These are phyloP conservation scores for Vulpes ferrilata DNA, from an alignment of 2,113 vertebrate species.

Conservation along the genomic window DNA sequence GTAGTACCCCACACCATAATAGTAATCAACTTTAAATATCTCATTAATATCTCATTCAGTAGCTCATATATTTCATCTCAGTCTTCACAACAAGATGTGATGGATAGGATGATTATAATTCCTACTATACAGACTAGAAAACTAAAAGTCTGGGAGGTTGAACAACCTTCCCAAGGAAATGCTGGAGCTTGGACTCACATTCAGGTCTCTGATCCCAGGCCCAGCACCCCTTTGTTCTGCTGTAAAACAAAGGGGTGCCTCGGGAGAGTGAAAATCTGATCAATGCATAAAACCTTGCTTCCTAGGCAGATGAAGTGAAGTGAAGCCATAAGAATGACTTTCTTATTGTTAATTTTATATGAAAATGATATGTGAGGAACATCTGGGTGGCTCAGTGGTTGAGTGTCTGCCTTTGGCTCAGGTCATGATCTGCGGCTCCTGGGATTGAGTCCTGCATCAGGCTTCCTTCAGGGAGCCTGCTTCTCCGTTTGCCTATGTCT, in stretches of 20 bases:
- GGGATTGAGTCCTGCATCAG: too few relatives aligned
- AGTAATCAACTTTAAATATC: background rate
- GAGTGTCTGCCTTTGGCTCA: too few relatives aligned
- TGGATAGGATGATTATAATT: background rate
- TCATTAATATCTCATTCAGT: background rate
- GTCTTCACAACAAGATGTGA: background rate
- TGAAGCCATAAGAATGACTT: background rate
- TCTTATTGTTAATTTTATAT: background rate
- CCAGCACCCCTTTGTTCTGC: background rate
- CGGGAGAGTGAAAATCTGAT: background rate
- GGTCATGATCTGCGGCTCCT: too few relatives aligned
- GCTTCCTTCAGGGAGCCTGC: too few relatives aligned
- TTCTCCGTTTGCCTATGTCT: too few relatives aligned
- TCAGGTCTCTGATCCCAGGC: background rate
- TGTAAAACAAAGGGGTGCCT: background rate
- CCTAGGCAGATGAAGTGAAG: background rate
- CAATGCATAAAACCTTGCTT: background rate
- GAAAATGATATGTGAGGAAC: background rate
- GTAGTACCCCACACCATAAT: background rate
- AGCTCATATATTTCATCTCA: background rate
- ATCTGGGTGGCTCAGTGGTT: too few relatives aligned
- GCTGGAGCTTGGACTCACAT: background rate
- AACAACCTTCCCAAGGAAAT: background rate
- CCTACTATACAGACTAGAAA: background rate
- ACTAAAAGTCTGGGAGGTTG: background rate